Evolutionary conservation across 1,140 invertebrate species (phyloP).

Genomic region (Cryptotermes secundus): DNA sequence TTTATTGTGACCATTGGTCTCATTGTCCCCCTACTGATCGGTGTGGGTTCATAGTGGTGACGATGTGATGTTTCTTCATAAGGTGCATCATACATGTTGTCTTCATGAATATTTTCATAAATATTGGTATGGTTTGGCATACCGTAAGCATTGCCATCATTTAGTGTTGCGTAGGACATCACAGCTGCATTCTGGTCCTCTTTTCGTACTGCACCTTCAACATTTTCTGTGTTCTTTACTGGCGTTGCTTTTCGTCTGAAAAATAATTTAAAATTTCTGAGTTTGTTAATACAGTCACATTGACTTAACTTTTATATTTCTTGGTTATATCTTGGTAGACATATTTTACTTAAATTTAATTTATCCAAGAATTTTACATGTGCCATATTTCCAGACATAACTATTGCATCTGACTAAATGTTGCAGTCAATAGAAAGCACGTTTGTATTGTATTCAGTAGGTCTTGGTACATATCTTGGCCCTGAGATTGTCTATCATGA

Average conservation of each 20-base stretch:
- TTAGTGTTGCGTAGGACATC: constrained; percentile 80
- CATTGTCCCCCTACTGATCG: constrained; percentile 48
- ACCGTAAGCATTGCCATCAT: constrained; percentile 59
- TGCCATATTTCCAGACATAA: not conserved
- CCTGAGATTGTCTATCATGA: no score
- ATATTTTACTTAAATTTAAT: no score
- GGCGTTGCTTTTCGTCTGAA: constrained; percentile 75
- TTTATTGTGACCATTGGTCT: constrained; percentile 71
- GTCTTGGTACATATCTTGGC: no score
- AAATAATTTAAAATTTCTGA: not conserved
- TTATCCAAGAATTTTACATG: no score
- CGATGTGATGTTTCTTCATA: constrained; percentile 55
- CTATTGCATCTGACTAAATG: not conserved
- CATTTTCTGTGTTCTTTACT: constrained; percentile 84
- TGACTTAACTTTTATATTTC: no score
- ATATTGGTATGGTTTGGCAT: constrained; percentile 55
- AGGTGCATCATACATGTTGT: constrained; percentile 56
- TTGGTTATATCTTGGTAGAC: no score
- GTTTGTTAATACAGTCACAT: no score
- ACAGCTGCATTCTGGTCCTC: constrained; percentile 82
- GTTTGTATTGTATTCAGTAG: no score
- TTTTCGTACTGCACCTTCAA: constrained; percentile 79
- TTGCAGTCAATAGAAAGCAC: no score
- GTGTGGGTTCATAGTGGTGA: constrained; percentile 70
- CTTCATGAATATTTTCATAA: constrained; percentile 72